phyloP scores from a whole-genome alignment of 2,797 vertebrate genomes.

The Squalus acanthias region DNA sequence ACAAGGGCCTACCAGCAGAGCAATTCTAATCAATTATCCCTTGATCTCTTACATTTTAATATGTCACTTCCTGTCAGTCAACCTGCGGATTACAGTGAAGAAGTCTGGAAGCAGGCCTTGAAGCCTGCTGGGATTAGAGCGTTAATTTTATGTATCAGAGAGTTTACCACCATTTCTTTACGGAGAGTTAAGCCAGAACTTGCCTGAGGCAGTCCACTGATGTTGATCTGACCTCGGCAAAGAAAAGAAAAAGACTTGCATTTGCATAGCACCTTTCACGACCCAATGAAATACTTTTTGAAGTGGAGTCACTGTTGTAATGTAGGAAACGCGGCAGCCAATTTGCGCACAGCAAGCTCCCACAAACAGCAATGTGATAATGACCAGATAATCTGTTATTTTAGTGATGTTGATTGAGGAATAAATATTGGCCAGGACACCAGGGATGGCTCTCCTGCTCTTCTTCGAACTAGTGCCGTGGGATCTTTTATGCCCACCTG shows the following conservation, averaged over 20 bases:
- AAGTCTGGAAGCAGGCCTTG: neutral
- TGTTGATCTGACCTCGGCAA: neutral
- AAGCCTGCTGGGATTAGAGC: neutral
- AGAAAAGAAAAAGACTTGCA: neutral
- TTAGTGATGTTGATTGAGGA: neutral
- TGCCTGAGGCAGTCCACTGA: neutral
- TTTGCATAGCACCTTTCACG: neutral
- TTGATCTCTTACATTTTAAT: neutral
- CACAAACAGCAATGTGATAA: neutral
- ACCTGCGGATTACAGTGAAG: neutral
- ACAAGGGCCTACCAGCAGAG: neutral
- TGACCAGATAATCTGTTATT: neutral
- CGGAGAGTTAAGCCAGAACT: neutral
- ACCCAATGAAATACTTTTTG: neutral
- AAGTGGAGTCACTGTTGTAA: neutral
- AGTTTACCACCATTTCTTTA: neutral
- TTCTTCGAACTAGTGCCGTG: neutral
- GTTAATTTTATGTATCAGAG: neutral
- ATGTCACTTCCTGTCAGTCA: constrained; percentile 11
- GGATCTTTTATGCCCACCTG: neutral
- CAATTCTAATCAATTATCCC: neutral
- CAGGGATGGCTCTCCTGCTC: neutral
- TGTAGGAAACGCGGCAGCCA: neutral
- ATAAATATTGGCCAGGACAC: neutral
- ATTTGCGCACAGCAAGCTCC: neutral